Evolutionary conservation across 1,140 invertebrate genomes (phyloP), one percentile per base, ranked within the genome.

Genomic region (Trichoplusia ni): DNA sequence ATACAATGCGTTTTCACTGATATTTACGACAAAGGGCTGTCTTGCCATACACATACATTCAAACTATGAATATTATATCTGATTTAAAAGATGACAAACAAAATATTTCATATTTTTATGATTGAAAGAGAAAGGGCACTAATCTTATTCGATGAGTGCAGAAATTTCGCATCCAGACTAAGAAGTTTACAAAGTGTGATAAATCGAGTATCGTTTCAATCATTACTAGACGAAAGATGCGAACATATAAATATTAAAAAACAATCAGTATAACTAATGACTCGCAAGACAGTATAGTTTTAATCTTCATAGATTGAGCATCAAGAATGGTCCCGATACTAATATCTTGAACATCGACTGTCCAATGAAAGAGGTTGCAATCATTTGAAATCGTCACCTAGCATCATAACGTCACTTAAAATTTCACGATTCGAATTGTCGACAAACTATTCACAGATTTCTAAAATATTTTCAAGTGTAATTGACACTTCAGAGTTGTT

Each of bases 241-340:
- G 18, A 49, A 49, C 29, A 25, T 49, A 49, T 49, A 49, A 49
- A 47, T n/a, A n/a, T 29, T 49, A 49, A 49, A 49, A 49, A n/a
- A n/a, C n/a, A n/a, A n/a, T n/a, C n/a, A n/a, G n/a, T 49, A 49
- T 23, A 49, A 49, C 46, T 49, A 49, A 31, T 49, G 46, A 49
- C 46, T 49, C 14, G 46, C 18, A 25, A 49, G 46, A 49, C 46
- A 49, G 46, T 31, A 18, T 18, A 19, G 25, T 49, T 25, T 29
- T 18, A n/a, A 18, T 29, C 46, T 49, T 31, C 27, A 25, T 31
- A 31, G 13, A 49, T 49, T 49, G 46, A 49, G 46, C 46, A 49
- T 49, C 46, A 29, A 49, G 46, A 25, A 31, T 49, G 46, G 46
- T 49, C 46, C 46, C 46, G 46, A 49, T 9, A 49, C 46, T 47